Evolutionary conservation across 2,797 vertebrate species (phyloP).

Genomic region (Tolypeutes matacus): DNA sequence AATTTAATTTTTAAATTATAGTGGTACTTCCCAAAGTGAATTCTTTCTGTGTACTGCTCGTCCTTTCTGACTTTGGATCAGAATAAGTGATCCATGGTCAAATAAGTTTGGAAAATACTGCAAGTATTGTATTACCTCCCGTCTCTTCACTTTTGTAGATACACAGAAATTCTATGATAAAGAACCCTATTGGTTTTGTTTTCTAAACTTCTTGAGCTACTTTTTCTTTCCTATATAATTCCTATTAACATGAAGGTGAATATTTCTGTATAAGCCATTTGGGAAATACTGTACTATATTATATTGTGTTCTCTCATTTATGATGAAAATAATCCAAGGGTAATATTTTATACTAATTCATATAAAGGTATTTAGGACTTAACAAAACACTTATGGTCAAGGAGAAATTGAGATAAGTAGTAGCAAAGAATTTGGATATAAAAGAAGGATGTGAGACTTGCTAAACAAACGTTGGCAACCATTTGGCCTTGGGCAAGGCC

Average conservation of each 20-base stretch:
- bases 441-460: neutral
- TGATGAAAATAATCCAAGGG: neutral
- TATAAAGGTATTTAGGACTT: neutral
- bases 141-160: neutral
- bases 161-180: neutral
- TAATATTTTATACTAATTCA: neutral
- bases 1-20: neutral
- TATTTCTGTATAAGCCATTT: neutral
- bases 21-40: neutral
- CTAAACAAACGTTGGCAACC: neutral
- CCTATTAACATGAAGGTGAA: neutral
- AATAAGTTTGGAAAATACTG: constrained; percentile 7
- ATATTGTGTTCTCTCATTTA: neutral
- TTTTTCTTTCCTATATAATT: neutral
- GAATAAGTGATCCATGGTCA: neutral
- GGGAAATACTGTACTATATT: neutral
- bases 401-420: neutral
- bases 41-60: neutral
- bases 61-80: neutral
- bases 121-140: neutral
- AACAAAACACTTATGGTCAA: neutral
- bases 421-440: neutral
- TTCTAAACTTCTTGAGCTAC: neutral
- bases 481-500: neutral
- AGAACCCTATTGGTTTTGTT: neutral